Evolutionary conservation across 2,113 vertebrate genomes (phyloP), one percentile per base, ranked within the genome.

Genomic region (Zonotrichia leucophrys): DNA sequence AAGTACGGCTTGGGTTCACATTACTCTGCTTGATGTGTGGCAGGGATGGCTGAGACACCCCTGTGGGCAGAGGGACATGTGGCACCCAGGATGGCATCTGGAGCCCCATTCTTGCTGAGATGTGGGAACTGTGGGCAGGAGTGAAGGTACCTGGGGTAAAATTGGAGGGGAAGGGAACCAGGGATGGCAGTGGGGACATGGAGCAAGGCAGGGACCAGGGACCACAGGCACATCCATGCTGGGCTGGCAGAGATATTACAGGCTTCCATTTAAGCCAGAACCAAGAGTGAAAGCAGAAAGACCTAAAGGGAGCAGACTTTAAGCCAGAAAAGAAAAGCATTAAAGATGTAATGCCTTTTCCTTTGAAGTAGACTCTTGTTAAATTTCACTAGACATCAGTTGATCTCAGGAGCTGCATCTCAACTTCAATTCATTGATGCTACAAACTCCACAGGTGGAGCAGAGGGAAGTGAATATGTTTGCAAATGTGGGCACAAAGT

Each of bases 321-420:
- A 88, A 93, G 86, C 50, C 68, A 60, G 88, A 15, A 49, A 69
- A 90, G 12, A 59, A 59, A 72, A 5, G 35, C 87, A 89, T 96
- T 69, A 77, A 95, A 90, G 63, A 79, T 81, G 46, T 63, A 90
- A 90, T 84, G 52, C 41, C 44, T 83, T 79, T 69, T 87, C 91
- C 87, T 97, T 94, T 92, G 92, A 97, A 89, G 82, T 2, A 12
- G 27, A 18, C 42, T 92, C 72, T 52, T 83, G 87, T 69, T 59
- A 63, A 41, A 53, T 80, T 70, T 55, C 28, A 11, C 37, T 9
- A 37, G 42, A 23, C 44, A 35, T 72, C 76, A 53, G 77, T 80
- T 6, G 4, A 30, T 91, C 74, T 85, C 47, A 31, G 82, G 77
- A 93, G 31, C 66, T 64, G 47, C 63, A 64, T 37, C 87, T 75